A percentile compares a stretch with the other conserved stretches of the same genome.
These are phyloP conservation scores for Pachyuromys duprasi DNA, from an alignment of 2,797 vertebrate species.

Conservation along the genomic window DNA sequence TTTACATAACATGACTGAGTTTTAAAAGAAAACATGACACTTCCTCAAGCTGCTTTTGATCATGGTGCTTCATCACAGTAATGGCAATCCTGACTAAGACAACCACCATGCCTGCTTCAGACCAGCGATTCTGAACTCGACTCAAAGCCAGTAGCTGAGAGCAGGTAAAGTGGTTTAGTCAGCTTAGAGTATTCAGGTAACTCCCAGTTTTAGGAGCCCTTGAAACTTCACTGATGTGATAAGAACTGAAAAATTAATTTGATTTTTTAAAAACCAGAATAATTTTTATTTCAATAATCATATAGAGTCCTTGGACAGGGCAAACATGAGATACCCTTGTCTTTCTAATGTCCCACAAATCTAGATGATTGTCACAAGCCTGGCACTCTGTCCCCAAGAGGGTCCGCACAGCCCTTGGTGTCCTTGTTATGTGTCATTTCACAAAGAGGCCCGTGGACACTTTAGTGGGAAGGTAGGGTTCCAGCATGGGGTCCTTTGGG, in stretches of 20 bases:
- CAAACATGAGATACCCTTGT: not conserved
- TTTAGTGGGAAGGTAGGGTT: not conserved
- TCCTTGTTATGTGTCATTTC: not conserved
- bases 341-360: not conserved
- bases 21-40: not conserved
- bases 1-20: too few species aligned
- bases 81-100: not conserved
- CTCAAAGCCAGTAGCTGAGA: not conserved
- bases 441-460: not conserved
- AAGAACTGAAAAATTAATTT: not conserved
- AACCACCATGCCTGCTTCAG: not conserved
- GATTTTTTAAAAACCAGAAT: not conserved
- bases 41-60: not conserved
- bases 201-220: not conserved
- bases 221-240: not conserved
- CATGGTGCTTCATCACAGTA: not conserved
- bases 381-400: not conserved
- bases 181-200: not conserved
- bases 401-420: not conserved
- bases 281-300: not conserved
- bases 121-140: not conserved
- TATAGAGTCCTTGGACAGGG: not conserved
- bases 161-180: not conserved
- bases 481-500: rapidly evolving
- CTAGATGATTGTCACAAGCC: not conserved